Evolutionary conservation across 2,113 vertebrate genomes (phyloP).

Genomic region (zebrafish (Danio rerio)): GRCz12tu NC_133188.1:51371501-51372000

Average conservation of each 20-base stretch:
- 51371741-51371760: constrained; percentile 23
- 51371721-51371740: constrained; percentile 60
- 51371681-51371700: constrained; percentile 53
- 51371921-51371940: too few relatives aligned
- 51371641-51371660: constrained; percentile 63
- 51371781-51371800: constrained; percentile 36
- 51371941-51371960: too few relatives aligned
- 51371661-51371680: constrained; percentile 59
- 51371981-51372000: too few relatives aligned
- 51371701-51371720: constrained; percentile 64
- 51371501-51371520: too few relatives aligned
- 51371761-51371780: constrained; percentile 28
- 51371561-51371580: neutral
- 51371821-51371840: constrained; percentile 1
- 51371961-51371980: too few relatives aligned
- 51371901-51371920: too few relatives aligned
- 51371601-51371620: constrained; percentile 10
- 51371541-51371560: neutral
- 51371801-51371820: constrained; percentile 54
- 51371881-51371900: too few relatives aligned
- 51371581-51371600: neutral
- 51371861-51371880: too few relatives aligned
- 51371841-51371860: too few relatives aligned
- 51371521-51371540: neutral
- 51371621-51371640: constrained; percentile 65